Conservation (phyloP, 2,113 vertebrate genomes). For the Lophura nycthemera region DNA sequence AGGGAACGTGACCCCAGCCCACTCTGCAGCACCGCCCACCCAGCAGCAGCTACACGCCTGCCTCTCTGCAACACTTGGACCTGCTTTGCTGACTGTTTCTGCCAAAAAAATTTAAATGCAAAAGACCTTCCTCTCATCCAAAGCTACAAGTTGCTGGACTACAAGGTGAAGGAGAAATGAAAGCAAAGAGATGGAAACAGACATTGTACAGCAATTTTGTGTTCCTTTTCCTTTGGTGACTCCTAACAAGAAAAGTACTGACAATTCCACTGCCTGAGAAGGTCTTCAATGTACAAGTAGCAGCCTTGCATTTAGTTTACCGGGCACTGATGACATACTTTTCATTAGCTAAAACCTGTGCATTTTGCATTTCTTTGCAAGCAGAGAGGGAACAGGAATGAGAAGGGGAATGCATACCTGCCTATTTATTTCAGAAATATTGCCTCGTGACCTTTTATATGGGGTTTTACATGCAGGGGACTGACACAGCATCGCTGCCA, state of each 20-base stretch:
- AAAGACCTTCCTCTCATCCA: background rate
- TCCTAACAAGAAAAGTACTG: background rate
- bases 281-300: background rate
- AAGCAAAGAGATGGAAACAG: background rate
- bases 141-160: background rate
- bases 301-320: background rate
- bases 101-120: background rate
- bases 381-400: background rate
- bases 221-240: background rate
- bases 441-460: background rate
- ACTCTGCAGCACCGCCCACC: background rate
- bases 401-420: background rate
- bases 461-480: background rate
- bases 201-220: background rate
- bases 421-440: background rate
- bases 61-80: background rate
- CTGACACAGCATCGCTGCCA: background rate
- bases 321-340: background rate
- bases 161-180: background rate
- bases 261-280: background rate
- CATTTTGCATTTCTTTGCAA: background rate
- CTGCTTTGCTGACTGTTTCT: background rate
- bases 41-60: background rate
- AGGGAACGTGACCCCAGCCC: conserved; percentile 44
- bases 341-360: background rate